Evolutionary conservation across 2,113 vertebrate species (phyloP), one percentile per base, ranked within the genome.

Genomic region (Motacilla alba): DNA sequence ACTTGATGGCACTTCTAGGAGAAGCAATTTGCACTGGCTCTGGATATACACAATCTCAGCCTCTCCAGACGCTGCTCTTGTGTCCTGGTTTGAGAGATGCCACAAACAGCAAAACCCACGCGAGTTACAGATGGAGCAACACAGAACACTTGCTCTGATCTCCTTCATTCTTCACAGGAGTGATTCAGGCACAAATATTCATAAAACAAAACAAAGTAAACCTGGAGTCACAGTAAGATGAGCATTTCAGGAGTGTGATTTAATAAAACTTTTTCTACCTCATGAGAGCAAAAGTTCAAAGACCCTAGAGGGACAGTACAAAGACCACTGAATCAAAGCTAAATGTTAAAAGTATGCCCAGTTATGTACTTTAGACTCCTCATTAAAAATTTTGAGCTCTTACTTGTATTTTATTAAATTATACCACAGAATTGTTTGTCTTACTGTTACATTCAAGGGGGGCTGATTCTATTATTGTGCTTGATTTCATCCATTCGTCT

Each of bases 401-500:
- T 83, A n/a, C 70, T 83, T 88, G 41, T 6, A 0, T 43, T 90
- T 93, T 60, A 35, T 30, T 86, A 72, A 80, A 78, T 78, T 83
- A 52, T 86, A 78, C 41, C 27, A 72, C 56, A 18, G 56, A 83
- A 46, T 53, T 52, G 10, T 81, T 59, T 47, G 27, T 93, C 94
- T 66, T 92, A 19, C 77, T 84, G 55, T 76, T 72, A 77, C 75
- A 81, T 77, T 92, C 90, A 84, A 84, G 39, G 11, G 41, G 52
- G 22, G 23, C 33, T 69, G 73, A 81, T 78, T 67, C n/a, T 59
- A 77, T 60, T 80, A 70, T 56, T 90, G 87, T 87, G 52, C 93
- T 96, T 90, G 64, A 92, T 87, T 90, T 96, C 93, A 92, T 89
- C 80, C 77, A 84, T 94, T 96, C 11, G 3, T 81, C 83, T 95